phyloP scores from a whole-genome alignment of 1,140 invertebrate genomes.

The Drosophila miranda region DNA sequence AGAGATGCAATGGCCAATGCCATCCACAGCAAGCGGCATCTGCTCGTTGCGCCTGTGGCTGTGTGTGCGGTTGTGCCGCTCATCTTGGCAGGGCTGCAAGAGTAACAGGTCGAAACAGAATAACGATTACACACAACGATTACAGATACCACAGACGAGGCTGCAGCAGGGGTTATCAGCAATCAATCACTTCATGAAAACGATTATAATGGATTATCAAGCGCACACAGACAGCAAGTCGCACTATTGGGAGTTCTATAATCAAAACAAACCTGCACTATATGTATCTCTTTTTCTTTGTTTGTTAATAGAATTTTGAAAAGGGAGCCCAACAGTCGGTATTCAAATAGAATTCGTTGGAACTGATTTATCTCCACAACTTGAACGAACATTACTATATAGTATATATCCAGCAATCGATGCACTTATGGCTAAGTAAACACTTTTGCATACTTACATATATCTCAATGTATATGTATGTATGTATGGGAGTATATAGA shows the following conservation, averaged over 20 bases:
- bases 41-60: not conserved
- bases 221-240: too few species aligned
- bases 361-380: not conserved
- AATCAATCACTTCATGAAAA: too few species aligned
- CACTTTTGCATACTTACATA: slow-evolving; percentile 1
- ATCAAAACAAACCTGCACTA: too few species aligned
- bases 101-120: too few species aligned
- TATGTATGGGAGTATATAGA: not conserved
- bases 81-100: not conserved
- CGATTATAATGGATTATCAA: too few species aligned
- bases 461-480: not conserved
- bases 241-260: too few species aligned
- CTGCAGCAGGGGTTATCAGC: too few species aligned
- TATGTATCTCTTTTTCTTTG: too few species aligned
- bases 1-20: slow-evolving; percentile 10
- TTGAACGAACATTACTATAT: not conserved
- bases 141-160: too few species aligned
- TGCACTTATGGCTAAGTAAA: slow-evolving; percentile 18
- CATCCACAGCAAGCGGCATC: not conserved
- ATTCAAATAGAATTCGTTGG: slow-evolving; percentile 1
- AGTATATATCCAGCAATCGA: not conserved
- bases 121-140: too few species aligned
- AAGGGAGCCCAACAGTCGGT: not conserved
- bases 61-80: not conserved
- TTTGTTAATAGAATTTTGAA: not conserved